These are phyloP conservation scores for Cabera pusaria DNA, from an alignment of 2,888 invertebrate species.

Conservation along the genomic window DNA sequence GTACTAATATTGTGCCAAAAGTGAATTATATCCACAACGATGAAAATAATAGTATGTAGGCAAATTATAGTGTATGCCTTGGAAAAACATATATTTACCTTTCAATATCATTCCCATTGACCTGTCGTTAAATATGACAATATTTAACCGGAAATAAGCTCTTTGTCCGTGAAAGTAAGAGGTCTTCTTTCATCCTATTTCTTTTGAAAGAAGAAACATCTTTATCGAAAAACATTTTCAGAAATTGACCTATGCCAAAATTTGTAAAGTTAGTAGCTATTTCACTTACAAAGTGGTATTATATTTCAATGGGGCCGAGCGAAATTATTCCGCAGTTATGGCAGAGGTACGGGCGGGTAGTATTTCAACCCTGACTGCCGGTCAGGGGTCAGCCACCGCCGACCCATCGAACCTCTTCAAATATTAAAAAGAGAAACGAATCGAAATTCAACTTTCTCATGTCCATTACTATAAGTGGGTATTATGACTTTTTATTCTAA, in stretches of 20 bases:
- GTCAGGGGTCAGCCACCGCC: conserved; percentile 52
- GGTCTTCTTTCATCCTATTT: too few species aligned
- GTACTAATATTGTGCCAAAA: too few species aligned
- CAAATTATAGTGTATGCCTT: too few species aligned
- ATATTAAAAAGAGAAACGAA: conserved; percentile 64
- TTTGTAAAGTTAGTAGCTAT: conserved; percentile 5
- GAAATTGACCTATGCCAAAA: conserved; percentile 8
- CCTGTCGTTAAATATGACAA: too few species aligned
- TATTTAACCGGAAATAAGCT: too few species aligned
- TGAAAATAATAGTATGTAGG: too few species aligned
- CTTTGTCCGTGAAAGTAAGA: too few species aligned
- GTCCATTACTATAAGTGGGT: conserved; percentile 27
- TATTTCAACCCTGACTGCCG: conserved; percentile 46
- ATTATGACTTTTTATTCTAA: conserved; percentile 18
- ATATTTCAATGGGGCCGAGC: conserved; percentile 16
- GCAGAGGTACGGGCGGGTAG: conserved; percentile 17
- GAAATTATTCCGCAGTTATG: conserved; percentile 19
- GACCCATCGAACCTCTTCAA: conserved; percentile 59
- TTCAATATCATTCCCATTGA: too few species aligned
- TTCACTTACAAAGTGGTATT: conserved; percentile 15
- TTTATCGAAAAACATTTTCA: conserved; percentile 2
- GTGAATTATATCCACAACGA: too few species aligned
- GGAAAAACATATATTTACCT: too few species aligned
- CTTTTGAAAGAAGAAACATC: background rate
- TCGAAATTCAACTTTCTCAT: conserved; percentile 56